Base-by-base conservation (phyloP, 2,888 invertebrate genomes). In the Synergus gifuensis region DNA sequence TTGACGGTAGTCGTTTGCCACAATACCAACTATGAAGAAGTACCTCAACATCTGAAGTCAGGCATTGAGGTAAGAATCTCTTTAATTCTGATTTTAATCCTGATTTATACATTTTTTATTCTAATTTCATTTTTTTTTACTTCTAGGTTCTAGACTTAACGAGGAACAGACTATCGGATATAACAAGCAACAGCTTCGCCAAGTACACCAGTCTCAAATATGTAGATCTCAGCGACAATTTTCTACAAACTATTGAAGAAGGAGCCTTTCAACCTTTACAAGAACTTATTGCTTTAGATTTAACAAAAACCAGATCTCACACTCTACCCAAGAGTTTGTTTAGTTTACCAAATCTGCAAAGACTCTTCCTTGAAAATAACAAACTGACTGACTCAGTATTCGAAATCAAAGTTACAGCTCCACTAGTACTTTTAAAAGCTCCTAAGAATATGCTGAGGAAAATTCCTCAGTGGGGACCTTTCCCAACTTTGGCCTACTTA, bases 401-500 rank as follows among this genome's bases (percentile, higher is more conserved):
- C 73, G 91, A 91, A 8, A 85, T 92, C 28, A 87, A 89, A n/a
- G 90, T 93, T 54, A 90, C 88, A 14, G 94, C 93, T 73, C 95
- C 95, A 0, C 93, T 95, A 4, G 93, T 94, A 83, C 93, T 93
- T 82, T 87, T 96, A 9, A 94, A 95, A 83, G 88, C 96, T 54
- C 94, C 95, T 22, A 93, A 93, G 78, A 95, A 95, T 86, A 93
- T 93, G 77, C 91, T 96, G 54, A 92, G 91, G 18, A 92, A 93
- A 79, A 89, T 96, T 62, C 96, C 96, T 1, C 90, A 94, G 85
- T 93, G 95, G 89, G 95, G 95, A 2, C 90, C 93, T 46, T 86
- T 95, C 22, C 94, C 96, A 16, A 93, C 94, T 69, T 88, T 96
- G 54, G 87, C 91, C 78, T 92, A 94, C 76, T 93, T 96, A 79